Evolutionary conservation across 1,140 invertebrate genomes (phyloP).

Genomic region (Philopotamus ludificatus): DNA sequence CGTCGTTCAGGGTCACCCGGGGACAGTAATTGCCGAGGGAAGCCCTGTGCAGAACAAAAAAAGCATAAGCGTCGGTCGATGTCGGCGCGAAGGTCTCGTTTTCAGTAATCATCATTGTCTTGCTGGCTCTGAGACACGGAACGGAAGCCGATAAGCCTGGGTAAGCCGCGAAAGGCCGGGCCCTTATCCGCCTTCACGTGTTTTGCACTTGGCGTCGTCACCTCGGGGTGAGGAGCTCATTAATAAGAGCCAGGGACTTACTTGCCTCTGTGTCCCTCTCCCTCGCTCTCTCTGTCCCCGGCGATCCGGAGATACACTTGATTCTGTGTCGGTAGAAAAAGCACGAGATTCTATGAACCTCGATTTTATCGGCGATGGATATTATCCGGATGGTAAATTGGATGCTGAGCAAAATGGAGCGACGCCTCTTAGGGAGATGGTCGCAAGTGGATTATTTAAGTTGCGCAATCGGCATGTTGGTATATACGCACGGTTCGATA

Average conservation of each 20-base stretch:
- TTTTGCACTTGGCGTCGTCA: slow-evolving; percentile 22
- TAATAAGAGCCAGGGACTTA: slow-evolving; percentile 19
- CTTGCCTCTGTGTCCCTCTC: not conserved
- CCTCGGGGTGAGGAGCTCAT: slow-evolving; percentile 20
- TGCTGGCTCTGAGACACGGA: not conserved
- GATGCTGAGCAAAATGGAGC: not conserved
- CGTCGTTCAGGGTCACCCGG: too few species aligned
- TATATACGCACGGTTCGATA: too few species aligned
- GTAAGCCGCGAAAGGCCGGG: slow-evolving; percentile 12
- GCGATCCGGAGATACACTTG: too few species aligned
- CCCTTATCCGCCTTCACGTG: slow-evolving; percentile 24
- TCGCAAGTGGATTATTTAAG: too few species aligned
- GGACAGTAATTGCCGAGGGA: too few species aligned
- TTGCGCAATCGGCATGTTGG: too few species aligned
- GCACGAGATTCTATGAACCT: not conserved
- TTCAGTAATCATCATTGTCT: slow-evolving; percentile 18
- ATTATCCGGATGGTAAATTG: not conserved
- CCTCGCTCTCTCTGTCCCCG: too few species aligned
- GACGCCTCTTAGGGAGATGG: not conserved
- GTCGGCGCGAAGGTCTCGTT: not conserved
- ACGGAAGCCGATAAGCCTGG: slow-evolving; percentile 15
- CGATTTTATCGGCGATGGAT: not conserved
- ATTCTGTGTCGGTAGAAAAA: not conserved
- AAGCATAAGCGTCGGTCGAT: too few species aligned
- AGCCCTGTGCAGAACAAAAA: not conserved